phyloP scores from a whole-genome alignment of 2,113 vertebrate genomes.

The Neolamprologus falcicula region DNA sequence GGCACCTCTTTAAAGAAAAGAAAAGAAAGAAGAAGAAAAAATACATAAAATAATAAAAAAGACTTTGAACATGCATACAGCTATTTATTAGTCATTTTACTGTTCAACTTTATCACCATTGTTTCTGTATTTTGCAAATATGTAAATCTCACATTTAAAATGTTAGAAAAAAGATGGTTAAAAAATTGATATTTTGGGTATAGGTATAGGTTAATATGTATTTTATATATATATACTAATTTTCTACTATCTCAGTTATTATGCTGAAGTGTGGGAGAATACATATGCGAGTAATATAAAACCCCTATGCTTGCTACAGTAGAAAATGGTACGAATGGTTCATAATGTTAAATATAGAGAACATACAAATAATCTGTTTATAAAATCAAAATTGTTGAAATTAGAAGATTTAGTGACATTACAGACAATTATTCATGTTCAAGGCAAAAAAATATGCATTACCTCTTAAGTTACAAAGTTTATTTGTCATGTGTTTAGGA shows the following conservation, averaged over 20 bases:
- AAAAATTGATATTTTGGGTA: not conserved
- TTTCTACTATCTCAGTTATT: not conserved
- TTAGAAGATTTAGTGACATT: not conserved
- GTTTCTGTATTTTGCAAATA: not conserved
- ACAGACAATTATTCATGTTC: not conserved
- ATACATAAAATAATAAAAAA: not conserved
- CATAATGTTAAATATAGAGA: not conserved
- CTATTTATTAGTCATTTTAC: not conserved
- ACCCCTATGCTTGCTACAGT: not conserved
- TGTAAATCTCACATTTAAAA: not conserved
- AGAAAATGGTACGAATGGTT: not conserved
- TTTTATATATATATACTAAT: not conserved
- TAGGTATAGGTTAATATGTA: not conserved
- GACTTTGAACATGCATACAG: not conserved
- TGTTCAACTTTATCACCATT: not conserved
- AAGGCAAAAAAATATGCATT: not conserved
- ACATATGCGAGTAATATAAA: not conserved
- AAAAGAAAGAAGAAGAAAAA: not conserved
- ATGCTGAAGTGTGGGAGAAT: not conserved
- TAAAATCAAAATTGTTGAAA: not conserved
- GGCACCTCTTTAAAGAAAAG: no score
- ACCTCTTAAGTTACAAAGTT: not conserved
- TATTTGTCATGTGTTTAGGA: not conserved
- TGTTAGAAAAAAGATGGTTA: not conserved
- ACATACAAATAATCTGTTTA: not conserved